Evolutionary conservation across 2,113 vertebrate species (phyloP), one percentile per base, ranked within the genome.

Genomic region (Leucopsar rothschildi): DNA sequence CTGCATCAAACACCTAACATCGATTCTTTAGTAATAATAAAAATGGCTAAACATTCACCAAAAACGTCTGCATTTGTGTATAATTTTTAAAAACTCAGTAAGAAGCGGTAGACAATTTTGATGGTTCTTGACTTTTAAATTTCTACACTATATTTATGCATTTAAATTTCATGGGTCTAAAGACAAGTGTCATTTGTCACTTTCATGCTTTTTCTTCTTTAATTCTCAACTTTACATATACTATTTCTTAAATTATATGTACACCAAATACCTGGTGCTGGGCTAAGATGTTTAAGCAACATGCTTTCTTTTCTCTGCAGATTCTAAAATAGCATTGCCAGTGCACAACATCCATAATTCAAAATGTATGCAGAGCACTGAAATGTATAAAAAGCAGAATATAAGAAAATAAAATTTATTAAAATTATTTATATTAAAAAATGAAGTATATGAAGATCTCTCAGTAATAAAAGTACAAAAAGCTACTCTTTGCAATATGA

Each of bases 401-500:
- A 98, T 98, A 98, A 99, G 98, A 99, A 99, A 99, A 99, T 99
- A 99, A 99, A 99, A 99, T 99, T 99, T 99, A 99, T 99, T 99
- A 99, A 99, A 99, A 99, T 99, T 98, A 98, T 98, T 99, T 98
- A 98, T 98, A 98, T 99, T 98, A 98, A 99, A 99, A 99, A 99
- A 99, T 99, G 99, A 99, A 99, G 98, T 99, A 99, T 99, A 99
- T 99, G 99, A 99, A 99, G 99, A 99, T 99, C 98, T 99, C 98
- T 99, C 99, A 99, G 99, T 99, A 99, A 99, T 99, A 99, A 99
- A 99, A 99, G 99, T 99, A 99, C 98, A 99, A 99, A 98, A 99
- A 99, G 99, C 99, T 99, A 99, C 99, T 99, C 99, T 99, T 99
- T 99, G 99, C 99, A 99, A 99, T 99, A 99, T 99, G 99, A 99